phyloP scores from a whole-genome alignment of 2,888 invertebrate species.

The Helicoverpa assulta region DNA sequence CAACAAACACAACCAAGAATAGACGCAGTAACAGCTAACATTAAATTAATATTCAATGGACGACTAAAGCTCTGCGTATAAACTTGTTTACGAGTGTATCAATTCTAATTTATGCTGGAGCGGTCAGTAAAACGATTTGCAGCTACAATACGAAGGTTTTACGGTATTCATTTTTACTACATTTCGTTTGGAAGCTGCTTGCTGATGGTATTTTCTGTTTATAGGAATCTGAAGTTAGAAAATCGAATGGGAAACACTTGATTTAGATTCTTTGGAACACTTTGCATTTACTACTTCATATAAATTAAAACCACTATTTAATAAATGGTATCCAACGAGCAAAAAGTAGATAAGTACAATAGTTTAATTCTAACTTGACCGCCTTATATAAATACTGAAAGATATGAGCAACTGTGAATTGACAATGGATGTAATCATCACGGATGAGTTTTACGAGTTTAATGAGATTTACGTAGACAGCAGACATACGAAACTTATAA shows the following conservation, averaged over 20 bases:
- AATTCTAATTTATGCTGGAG: slow-evolving; percentile 59
- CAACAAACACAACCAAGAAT: slow-evolving; percentile 26
- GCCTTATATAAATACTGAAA: no score
- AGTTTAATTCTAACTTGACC: no score
- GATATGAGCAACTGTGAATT: no score
- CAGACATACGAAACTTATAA: no score
- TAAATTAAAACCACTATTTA: no score
- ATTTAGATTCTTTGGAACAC: not conserved
- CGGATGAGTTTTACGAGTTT: no score
- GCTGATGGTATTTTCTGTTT: slow-evolving; percentile 27
- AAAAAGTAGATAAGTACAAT: no score
- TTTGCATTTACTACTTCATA: not conserved
- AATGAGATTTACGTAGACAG: no score
- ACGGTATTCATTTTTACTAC: slow-evolving; percentile 43
- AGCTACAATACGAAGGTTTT: slow-evolving; percentile 33
- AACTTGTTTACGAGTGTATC: slow-evolving; percentile 59
- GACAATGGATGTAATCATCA: no score
- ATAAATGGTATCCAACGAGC: no score
- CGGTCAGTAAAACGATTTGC: slow-evolving; percentile 54
- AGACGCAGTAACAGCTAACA: slow-evolving; percentile 43
- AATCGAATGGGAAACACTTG: no score
- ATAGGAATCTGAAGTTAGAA: slow-evolving; percentile 3
- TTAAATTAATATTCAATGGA: slow-evolving; percentile 64
- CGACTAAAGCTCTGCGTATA: slow-evolving; percentile 49
- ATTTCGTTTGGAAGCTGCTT: slow-evolving; percentile 35